Base-by-base conservation (phyloP, 2,797 vertebrate species). In the Xiphorhynchus erythropygius region DNA sequence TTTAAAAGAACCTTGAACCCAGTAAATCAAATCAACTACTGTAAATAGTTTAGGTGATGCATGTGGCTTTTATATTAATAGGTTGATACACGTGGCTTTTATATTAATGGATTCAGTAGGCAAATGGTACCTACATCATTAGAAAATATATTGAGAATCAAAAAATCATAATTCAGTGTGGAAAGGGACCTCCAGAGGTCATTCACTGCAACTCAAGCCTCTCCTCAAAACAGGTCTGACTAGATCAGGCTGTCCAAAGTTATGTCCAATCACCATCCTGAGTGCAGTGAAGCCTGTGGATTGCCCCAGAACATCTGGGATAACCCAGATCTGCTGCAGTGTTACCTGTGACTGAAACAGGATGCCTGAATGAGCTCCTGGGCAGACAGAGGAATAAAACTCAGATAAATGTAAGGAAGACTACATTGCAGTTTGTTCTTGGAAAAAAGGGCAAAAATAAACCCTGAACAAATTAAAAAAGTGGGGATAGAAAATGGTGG, bases 81-180 rank as follows among this genome's bases (percentile, higher is more conserved):
- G 30, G 30, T 32, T 53, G 30, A 62, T 90, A 11, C 7, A 75
- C 15, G 16, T 52, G 2, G 10, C 28, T 60, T 83, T 80, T 88
- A 18, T 68, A 18, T 59, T 67, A 73, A 81, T 95, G 93, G 90
- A 88, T 96, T 70, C 46, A 59, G 30, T 42, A 86, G 46, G 35
- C 22, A 42, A 97, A 97, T 93, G 93, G 92, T 97, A 84, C 19
- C 49, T 84, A 53, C 35, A 46, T 79, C 64, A 93, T 93, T 93
- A 96, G 90, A 88, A 69, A 91, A 84, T 74, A 75, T 10, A n/a
- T 1, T 42, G 56, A 87, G 55, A 84, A 63, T 16, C 14, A 44
- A 28, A 81, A 70, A 91, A 53, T 42, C 18, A 8, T 71, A 42
- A 23, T 77, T 87, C 23, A 63, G 23, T 37, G 53, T 80, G 60